Conservation (phyloP, 2,888 invertebrate species). For the Ennomos erosarius region DNA sequence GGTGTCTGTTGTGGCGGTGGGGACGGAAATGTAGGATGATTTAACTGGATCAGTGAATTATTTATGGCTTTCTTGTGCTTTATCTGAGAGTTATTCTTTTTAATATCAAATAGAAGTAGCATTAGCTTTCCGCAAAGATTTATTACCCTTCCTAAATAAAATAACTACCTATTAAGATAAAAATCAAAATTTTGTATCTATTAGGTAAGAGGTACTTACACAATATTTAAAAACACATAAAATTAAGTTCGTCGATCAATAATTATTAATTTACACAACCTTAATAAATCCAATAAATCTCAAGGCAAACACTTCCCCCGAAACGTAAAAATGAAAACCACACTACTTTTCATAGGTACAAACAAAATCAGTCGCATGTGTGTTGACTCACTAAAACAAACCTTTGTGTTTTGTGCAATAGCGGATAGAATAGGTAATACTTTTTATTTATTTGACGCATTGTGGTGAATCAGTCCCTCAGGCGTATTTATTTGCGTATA, state of each 20-base stretch:
- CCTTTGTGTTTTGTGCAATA: constrained; percentile 55
- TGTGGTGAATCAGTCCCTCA: constrained; percentile 72
- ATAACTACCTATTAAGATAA: too few relatives aligned
- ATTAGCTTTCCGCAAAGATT: too few relatives aligned
- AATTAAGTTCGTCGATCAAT: too few relatives aligned
- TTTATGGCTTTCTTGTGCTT: constrained; percentile 33
- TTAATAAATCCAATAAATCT: constrained; percentile 19
- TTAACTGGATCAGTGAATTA: constrained; percentile 40
- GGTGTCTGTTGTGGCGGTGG: constrained; percentile 45
- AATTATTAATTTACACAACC: neutral
- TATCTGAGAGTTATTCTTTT: constrained; percentile 19
- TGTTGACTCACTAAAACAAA: constrained; percentile 63
- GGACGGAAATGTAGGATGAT: constrained; percentile 39
- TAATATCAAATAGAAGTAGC: neutral
- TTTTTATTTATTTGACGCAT: constrained; percentile 72
- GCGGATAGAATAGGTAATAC: constrained; percentile 60
- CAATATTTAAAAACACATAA: too few relatives aligned
- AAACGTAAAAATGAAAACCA: constrained; percentile 27
- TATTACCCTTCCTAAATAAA: too few relatives aligned
- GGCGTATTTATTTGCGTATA: constrained; percentile 75
- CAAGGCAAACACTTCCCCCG: constrained; percentile 12
- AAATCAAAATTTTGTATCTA: too few relatives aligned
- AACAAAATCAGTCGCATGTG: constrained; percentile 45
- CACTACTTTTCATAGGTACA: constrained; percentile 33
- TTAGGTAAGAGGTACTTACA: too few relatives aligned